Base-by-base conservation (phyloP, 2,113 vertebrate genomes). In the Brachyistius frenatus region DNA sequence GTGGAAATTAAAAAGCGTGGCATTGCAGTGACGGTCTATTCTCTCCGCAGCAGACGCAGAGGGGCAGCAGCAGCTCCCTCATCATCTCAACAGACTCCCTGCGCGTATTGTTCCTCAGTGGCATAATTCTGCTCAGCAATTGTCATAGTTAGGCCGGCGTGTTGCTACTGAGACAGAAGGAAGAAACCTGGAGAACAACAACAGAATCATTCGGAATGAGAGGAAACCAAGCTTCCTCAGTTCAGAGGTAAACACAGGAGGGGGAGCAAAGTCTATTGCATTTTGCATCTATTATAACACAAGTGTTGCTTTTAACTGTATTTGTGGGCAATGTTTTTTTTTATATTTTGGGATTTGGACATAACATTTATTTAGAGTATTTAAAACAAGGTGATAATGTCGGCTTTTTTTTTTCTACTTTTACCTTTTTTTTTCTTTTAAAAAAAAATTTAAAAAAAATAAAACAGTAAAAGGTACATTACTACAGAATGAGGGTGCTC, bases 31-130 rank as follows among this genome's bases (percentile, higher is more conserved):
- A 16, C 7, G 31, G 74, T 56, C 52, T 77, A 11, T 66, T 60
- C 70, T 75, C 50, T 70, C 54, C 0, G 30, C 54, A 31, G 68
- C 69, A 76, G 73, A 78, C 86, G 47, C 76, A 69, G 63, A 83
- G 83, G 66, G 76, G 84, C 86, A 82, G 86, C 85, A 80, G 76
- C 80, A 86, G 75, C 79, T 53, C 62, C 72, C 72, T 71, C 30
- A 72, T 86, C 71, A 54, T 84, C 73, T 78, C 56, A 76, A n/a
- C 76, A 78, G 53, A 66, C 83, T 80, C 66, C 61, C 71, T 50
- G 73, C 62, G 75, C 6, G 62, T 58, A 81, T 88, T 87, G 83
- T 86, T 89, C 54, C 68, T 75, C 76, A 23, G 66, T 71, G 79
- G 78, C 78, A 77, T 84, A 44, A 80, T 68, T 73, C 37, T 66